These are phyloP conservation scores for Megamerina dolium DNA, from an alignment of 2,888 invertebrate genomes.

Conservation along the genomic window DNA sequence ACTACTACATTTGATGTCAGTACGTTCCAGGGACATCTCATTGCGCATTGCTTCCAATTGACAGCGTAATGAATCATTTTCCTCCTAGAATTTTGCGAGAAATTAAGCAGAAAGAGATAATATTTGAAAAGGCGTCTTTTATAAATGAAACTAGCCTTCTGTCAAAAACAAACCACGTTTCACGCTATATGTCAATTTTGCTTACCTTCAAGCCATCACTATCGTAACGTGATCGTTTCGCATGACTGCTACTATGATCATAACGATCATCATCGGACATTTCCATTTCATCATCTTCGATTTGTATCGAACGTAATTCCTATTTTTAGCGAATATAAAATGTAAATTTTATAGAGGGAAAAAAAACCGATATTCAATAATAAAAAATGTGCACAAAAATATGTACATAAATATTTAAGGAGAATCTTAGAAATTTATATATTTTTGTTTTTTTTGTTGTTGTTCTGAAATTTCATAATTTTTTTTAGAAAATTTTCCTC, in stretches of 20 bases:
- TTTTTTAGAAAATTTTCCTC: too few species aligned
- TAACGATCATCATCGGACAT: constrained; percentile 72
- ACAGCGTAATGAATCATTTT: constrained; percentile 85
- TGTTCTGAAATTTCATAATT: too few species aligned
- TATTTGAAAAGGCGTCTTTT: too few species aligned
- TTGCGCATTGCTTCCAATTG: constrained; percentile 91
- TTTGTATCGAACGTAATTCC: constrained; percentile 48
- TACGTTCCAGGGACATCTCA: constrained; percentile 82
- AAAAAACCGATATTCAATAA: too few species aligned
- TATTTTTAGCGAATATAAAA: constrained; percentile 18
- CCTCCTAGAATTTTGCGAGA: constrained; percentile 57
- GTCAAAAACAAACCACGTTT: too few species aligned
- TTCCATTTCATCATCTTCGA: constrained; percentile 80
- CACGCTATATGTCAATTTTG: too few species aligned
- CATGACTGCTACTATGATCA: constrained; percentile 36
- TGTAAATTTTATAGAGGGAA: not conserved
- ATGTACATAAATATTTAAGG: not conserved
- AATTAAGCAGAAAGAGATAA: not conserved
- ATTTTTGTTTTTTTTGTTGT: not conserved
- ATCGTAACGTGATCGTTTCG: constrained; percentile 47
- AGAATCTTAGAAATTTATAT: not conserved
- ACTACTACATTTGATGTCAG: constrained; percentile 70
- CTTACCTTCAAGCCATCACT: constrained; percentile 45
- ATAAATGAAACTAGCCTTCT: too few species aligned
- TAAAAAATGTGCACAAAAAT: too few species aligned